phyloP scores from a whole-genome alignment of 2,888 invertebrate species.

The Chrysodeixis includens region DNA sequence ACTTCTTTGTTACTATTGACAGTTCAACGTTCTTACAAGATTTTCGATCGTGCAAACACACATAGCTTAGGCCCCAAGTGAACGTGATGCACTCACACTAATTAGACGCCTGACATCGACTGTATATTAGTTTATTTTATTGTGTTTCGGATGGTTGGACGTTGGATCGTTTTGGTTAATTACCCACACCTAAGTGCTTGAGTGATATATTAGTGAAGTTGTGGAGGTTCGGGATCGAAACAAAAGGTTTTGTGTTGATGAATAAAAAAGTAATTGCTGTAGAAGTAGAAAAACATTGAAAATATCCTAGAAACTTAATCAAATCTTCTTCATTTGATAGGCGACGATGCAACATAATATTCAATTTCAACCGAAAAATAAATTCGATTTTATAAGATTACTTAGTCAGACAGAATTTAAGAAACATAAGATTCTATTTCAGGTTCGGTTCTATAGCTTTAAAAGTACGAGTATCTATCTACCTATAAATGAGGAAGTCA shows the following conservation, averaged over 20 bases:
- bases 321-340: too few species aligned
- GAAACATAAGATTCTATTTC: too few species aligned
- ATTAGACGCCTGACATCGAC: slow-evolving; percentile 62
- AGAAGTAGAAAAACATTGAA: too few species aligned
- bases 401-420: too few species aligned
- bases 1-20: neutral
- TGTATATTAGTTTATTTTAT: slow-evolving; percentile 44
- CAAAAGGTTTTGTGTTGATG: neutral
- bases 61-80: slow-evolving; percentile 44
- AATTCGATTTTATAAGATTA: too few species aligned
- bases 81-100: slow-evolving; percentile 64
- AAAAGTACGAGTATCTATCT: too few species aligned
- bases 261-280: neutral
- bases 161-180: slow-evolving; percentile 50
- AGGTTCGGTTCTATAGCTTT: too few species aligned
- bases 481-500: too few species aligned
- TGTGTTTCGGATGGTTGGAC: slow-evolving; percentile 21
- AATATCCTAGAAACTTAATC: too few species aligned
- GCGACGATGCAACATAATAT: too few species aligned
- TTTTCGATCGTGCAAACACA: slow-evolving; percentile 31
- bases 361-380: too few species aligned
- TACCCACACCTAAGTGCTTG: slow-evolving; percentile 49
- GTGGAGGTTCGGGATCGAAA: slow-evolving; percentile 4
- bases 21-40: neutral
- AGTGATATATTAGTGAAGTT: slow-evolving; percentile 61